Evolutionary conservation across 2,888 invertebrate species (phyloP), one percentile per base, ranked within the genome.

Genomic region (Perizoma flavofasciatum): DNA sequence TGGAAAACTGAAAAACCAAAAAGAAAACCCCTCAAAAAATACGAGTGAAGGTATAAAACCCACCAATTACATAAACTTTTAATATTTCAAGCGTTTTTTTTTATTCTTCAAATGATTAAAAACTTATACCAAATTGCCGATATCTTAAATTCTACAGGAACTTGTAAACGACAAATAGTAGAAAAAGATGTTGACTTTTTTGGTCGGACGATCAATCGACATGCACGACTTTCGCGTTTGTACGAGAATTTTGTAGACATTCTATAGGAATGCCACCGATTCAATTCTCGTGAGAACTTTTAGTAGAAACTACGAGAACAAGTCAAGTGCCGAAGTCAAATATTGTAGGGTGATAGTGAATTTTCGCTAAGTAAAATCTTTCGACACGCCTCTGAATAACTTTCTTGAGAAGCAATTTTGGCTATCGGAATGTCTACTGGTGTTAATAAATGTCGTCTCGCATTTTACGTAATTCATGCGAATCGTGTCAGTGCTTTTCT

Each of bases 201-300:
- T 83, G 83, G 85, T 85, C 74, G 80, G 83, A 72, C 79, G 84
- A 73, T 79, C 83, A 73, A 75, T 77, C 82, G 91, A 85, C 79
- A 92, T 91, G 92, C 92, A 92, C 92, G 91, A 92, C 86, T 90
- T 86, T 87, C 73, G 85, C 83, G 74, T 91, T 91, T 88, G 79
- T 76, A 78, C 70, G 81, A 83, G 81, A 83, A 82, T 82, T 84
- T 85, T 78, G 83, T 85, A 80, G 85, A 88, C 86, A 84, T 75
- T 82, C 72, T 67, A 71, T 72, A 71, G 83, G 84, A 89, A 88
- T 89, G 85, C 83, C 80, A 78, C 77, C 78, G 79, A 77, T 78
- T 82, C 77, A 85, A 81, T 91, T 91, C 89, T 90, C 92, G 91
- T 91, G 92, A 91, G 92, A 92, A 90, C 85, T 81, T 70, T 77